These are phyloP conservation scores for Phymatocera aterrima DNA, from an alignment of 2,888 invertebrate species.

Conservation along the genomic window DNA sequence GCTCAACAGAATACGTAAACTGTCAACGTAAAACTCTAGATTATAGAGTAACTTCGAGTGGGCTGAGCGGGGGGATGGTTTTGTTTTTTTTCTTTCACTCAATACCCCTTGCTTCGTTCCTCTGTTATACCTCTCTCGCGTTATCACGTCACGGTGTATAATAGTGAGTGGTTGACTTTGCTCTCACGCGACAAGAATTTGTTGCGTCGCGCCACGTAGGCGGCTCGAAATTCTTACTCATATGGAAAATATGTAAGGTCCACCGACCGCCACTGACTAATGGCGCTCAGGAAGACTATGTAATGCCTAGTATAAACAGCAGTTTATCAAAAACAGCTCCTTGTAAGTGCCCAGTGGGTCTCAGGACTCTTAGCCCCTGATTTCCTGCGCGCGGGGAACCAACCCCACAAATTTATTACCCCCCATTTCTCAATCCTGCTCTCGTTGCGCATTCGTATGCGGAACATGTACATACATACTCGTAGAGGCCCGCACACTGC, in stretches of 20 bases:
- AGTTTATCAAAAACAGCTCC: conserved; percentile 45
- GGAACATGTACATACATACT: background rate
- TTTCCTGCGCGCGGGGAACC: background rate
- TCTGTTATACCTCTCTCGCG: background rate
- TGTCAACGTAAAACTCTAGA: conserved; percentile 11
- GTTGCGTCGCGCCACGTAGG: conserved; percentile 40
- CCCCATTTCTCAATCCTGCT: conserved; percentile 29
- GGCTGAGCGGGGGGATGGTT: no score
- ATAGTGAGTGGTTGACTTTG: conserved; percentile 40
- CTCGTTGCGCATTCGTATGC: background rate
- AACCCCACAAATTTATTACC: background rate
- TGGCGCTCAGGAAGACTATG: conserved; percentile 39
- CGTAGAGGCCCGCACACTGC: background rate
- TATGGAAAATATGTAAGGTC: conserved; percentile 41
- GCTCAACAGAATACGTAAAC: conserved; percentile 31
- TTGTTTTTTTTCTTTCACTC: conserved; percentile 3
- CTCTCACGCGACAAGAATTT: conserved; percentile 43
- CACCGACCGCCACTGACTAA: conserved; percentile 44
- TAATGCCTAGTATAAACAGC: conserved; percentile 45
- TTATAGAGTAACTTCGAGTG: background rate
- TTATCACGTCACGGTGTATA: conserved; percentile 42
- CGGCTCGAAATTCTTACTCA: conserved; percentile 41
- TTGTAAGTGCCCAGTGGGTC: conserved; percentile 45
- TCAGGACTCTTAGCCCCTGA: conserved; percentile 31
- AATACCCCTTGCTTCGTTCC: background rate